These are phyloP conservation scores for Cephus runcator DNA, from an alignment of 2,888 invertebrate genomes.

Conservation along the genomic window DNA sequence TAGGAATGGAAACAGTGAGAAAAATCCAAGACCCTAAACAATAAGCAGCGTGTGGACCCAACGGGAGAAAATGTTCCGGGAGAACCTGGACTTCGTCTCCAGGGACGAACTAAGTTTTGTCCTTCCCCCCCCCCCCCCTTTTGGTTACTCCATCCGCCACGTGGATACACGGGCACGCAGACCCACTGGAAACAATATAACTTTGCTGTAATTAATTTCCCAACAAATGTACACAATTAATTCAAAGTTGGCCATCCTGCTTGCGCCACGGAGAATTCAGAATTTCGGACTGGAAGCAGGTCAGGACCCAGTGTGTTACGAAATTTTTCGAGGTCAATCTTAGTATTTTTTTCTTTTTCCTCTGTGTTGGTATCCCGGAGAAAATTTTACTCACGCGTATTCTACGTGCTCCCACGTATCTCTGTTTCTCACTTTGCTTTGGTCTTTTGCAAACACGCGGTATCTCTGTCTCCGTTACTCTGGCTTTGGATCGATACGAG, in stretches of 20 bases:
- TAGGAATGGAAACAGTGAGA: not conserved
- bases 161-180: conserved; percentile 8
- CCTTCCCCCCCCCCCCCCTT: conserved; percentile 26
- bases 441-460: not conserved
- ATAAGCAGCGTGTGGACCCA: not conserved
- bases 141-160: not conserved
- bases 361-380: not conserved
- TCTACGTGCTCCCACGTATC: not conserved
- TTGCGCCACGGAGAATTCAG: conserved; percentile 4
- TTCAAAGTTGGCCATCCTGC: conserved; percentile 27
- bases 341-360: not conserved
- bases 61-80: not conserved
- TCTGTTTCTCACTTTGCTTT: conserved; percentile 13
- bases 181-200: conserved; percentile 42
- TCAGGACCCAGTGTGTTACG: conserved; percentile 15
- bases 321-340: not conserved
- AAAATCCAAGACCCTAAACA: conserved; percentile 7
- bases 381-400: not conserved
- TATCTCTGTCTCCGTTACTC: conserved; percentile 1
- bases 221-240: conserved; percentile 42
- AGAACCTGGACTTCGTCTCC: conserved; percentile 11
- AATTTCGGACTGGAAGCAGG: conserved; percentile 5
- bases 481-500: not conserved
- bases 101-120: conserved; percentile 38
- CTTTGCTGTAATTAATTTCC: conserved; percentile 49